Evolutionary conservation across 2,113 vertebrate species (phyloP).

Genomic region (Myocastor coypus): DNA sequence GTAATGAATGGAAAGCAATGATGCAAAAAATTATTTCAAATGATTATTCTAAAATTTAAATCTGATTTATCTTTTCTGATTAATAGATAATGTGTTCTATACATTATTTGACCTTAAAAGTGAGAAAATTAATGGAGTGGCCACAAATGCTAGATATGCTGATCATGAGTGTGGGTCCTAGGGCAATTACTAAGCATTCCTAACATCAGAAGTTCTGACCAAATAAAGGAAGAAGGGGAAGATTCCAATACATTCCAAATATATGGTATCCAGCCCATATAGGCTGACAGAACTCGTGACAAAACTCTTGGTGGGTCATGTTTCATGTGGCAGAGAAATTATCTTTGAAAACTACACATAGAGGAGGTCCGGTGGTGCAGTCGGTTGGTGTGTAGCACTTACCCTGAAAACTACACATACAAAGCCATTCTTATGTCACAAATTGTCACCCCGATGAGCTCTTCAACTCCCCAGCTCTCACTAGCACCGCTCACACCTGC

Average conservation of each 20-base stretch:
- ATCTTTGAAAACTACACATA: not conserved
- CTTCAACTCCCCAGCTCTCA: not conserved
- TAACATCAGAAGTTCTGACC: not conserved
- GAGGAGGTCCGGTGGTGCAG: not conserved
- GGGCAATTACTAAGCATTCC: not conserved
- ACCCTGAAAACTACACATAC: not conserved
- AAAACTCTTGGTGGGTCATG: not conserved
- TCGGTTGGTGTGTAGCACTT: too few relatives aligned
- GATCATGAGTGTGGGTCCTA: not conserved
- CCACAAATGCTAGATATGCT: not conserved
- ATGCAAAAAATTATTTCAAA: conserved; percentile 20
- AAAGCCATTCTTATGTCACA: not conserved
- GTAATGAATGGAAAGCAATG: not conserved
- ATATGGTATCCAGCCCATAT: not conserved
- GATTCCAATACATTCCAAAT: not conserved
- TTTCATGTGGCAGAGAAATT: not conserved
- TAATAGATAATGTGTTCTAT: conserved; percentile 27
- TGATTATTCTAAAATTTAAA: conserved; percentile 27
- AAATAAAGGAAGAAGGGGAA: not conserved
- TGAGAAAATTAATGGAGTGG: not conserved
- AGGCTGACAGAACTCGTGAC: not conserved
- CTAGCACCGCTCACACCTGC: not conserved
- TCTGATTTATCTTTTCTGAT: conserved; percentile 17
- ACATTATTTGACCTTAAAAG: conserved; percentile 19
- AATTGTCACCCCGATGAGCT: not conserved